Conservation (phyloP, 2,888 invertebrate species). For the Schizaphis graminum region DNA sequence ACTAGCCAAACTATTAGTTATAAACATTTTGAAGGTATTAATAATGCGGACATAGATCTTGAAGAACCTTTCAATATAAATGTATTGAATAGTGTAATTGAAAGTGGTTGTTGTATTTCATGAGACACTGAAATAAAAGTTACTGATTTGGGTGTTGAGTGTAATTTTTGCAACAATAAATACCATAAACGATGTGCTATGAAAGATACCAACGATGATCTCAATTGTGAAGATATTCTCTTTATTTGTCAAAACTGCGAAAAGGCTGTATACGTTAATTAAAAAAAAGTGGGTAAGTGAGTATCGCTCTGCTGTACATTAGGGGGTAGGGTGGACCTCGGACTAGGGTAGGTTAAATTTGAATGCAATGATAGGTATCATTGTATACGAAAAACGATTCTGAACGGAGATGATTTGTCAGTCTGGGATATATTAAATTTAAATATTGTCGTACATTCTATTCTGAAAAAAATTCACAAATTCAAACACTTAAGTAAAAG, state of each 20-base stretch:
- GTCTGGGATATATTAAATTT: too few relatives aligned
- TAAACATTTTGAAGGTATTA: not conserved
- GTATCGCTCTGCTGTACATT: too few relatives aligned
- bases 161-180: not conserved
- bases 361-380: too few relatives aligned
- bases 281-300: too few relatives aligned
- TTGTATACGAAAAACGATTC: too few relatives aligned
- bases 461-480: too few relatives aligned
- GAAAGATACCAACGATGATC: not conserved
- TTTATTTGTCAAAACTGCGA: not conserved
- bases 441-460: too few relatives aligned
- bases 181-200: conserved; percentile 4
- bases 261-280: not conserved
- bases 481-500: too few relatives aligned
- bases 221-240: conserved; percentile 6
- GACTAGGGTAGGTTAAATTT: too few relatives aligned
- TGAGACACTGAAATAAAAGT: conserved; percentile 10
- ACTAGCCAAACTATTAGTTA: conserved; percentile 20
- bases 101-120: conserved; percentile 11
- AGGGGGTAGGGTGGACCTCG: too few relatives aligned
- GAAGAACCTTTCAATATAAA: conserved; percentile 2
- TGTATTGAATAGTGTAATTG: conserved; percentile 15
- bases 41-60: not conserved
- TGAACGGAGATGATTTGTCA: too few relatives aligned
- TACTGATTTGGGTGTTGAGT: conserved; percentile 1